phyloP scores from a whole-genome alignment of 2,888 invertebrate species.

The Baccha elongata region DNA sequence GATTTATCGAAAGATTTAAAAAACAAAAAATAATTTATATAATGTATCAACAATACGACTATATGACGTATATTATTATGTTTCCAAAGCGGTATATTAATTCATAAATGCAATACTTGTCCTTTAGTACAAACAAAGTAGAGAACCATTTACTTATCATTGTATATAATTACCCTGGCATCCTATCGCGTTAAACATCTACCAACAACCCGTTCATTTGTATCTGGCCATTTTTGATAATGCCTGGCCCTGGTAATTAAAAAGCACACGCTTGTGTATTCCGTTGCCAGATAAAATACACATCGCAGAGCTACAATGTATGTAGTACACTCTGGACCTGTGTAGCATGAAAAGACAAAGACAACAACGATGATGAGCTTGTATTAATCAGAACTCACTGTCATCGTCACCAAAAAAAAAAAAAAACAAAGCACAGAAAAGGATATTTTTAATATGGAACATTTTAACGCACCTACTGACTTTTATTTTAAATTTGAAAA shows the following conservation, averaged over 20 bases:
- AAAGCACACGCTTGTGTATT: slow-evolving; percentile 7
- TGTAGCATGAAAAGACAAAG: slow-evolving; percentile 4
- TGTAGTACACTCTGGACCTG: background rate
- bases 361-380: slow-evolving; percentile 13
- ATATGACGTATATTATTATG: too few species aligned
- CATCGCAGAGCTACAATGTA: background rate
- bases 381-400: slow-evolving; percentile 14
- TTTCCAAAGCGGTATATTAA: too few species aligned
- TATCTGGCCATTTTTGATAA: slow-evolving; percentile 15
- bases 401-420: background rate
- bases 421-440: background rate
- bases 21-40: too few species aligned
- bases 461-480: slow-evolving; percentile 24
- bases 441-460: slow-evolving; percentile 19
- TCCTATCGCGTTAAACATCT: background rate
- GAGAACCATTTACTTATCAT: background rate
- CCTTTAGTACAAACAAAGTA: background rate
- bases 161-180: background rate
- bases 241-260: slow-evolving; percentile 15
- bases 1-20: too few species aligned
- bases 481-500: slow-evolving; percentile 50
- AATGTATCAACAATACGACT: too few species aligned
- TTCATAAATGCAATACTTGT: too few species aligned
- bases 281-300: background rate
- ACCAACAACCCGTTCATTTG: background rate